Base-by-base conservation (phyloP, 2,797 vertebrate genomes). In the Carapus acus region DNA sequence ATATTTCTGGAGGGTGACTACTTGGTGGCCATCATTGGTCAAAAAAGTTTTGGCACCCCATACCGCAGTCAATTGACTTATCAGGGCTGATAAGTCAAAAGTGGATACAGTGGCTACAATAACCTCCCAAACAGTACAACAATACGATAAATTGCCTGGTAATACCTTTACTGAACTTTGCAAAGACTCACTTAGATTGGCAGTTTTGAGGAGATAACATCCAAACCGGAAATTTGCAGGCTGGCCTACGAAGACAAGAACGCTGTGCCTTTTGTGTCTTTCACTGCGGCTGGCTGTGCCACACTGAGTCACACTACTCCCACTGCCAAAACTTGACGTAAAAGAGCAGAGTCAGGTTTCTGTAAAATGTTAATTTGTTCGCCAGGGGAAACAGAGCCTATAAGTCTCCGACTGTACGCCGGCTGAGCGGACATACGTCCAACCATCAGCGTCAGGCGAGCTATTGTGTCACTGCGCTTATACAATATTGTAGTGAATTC, bases 381-480 rank as follows among this genome's bases (percentile, higher is more conserved):
- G 31, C 21, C 16, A 29, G 43, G 24, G n/a, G 31, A 37, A 18
- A 38, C 24, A 9, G 19, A 46, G 50, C 13, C 36, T 16, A 9
- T 7, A 33, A n/a, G 16, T 21, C 20, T n/a, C 42, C 50, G 54
- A 31, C 44, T 50, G 54, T 17, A 11, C 8, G 14, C 29, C 41
- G 54, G 33, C 37, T 36, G 50, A 36, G 43, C 46, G 49, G 42
- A 33, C 31, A 43, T 46, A 23, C 24, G 44, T 54, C 19, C 12
- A 41, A 43, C 21, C 49, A 49, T 17, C 20, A 33, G 27, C 12
- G 38, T 13, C 45, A 21, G 54, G 29, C 23, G 21, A 42, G 24
- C 50, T 1, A 23, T 4, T 16, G 16, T 50, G 61, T 45, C 71
- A 62, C 58, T 36, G 53, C 41, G 43, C 58, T 41, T 46, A 33